phyloP scores from a whole-genome alignment of 2,888 invertebrate species.

The Himalopsyche japonica region DNA sequence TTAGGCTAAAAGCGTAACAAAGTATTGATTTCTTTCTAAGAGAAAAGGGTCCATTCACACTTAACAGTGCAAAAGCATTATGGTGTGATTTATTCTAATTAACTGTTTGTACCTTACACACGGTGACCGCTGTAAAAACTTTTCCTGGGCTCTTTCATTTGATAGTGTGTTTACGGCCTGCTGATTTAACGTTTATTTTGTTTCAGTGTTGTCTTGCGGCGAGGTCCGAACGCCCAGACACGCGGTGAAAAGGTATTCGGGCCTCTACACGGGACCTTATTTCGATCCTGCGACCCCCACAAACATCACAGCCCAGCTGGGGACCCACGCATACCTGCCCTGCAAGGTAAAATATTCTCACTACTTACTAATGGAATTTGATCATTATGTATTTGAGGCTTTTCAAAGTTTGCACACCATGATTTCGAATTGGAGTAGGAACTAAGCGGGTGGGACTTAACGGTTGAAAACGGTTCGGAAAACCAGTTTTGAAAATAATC shows the following conservation, averaged over 20 bases:
- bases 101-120: not conserved
- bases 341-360: conserved; percentile 61
- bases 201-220: conserved; percentile 38
- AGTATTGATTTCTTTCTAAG: not conserved
- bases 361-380: not conserved
- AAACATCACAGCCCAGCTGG: conserved; percentile 78
- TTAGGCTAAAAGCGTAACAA: not conserved
- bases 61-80: not conserved
- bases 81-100: not conserved
- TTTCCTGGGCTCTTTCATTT: not conserved
- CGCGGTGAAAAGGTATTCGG: conserved; percentile 34
- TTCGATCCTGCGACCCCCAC: conserved; percentile 71
- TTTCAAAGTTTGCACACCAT: not conserved
- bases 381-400: not conserved
- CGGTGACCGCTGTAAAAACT: not conserved
- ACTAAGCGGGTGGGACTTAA: too few relatives aligned
- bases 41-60: not conserved
- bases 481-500: too few relatives aligned
- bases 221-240: conserved; percentile 31
- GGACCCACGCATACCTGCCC: conserved; percentile 78
- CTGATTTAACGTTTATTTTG: conserved; percentile 10
- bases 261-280: conserved; percentile 65
- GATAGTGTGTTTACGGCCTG: not conserved
- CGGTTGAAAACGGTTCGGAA: too few relatives aligned
- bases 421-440: not conserved